Evolutionary conservation across 2,113 vertebrate species (phyloP), one percentile per base, ranked within the genome.

Genomic region (Gallinago paraguaiae): DNA sequence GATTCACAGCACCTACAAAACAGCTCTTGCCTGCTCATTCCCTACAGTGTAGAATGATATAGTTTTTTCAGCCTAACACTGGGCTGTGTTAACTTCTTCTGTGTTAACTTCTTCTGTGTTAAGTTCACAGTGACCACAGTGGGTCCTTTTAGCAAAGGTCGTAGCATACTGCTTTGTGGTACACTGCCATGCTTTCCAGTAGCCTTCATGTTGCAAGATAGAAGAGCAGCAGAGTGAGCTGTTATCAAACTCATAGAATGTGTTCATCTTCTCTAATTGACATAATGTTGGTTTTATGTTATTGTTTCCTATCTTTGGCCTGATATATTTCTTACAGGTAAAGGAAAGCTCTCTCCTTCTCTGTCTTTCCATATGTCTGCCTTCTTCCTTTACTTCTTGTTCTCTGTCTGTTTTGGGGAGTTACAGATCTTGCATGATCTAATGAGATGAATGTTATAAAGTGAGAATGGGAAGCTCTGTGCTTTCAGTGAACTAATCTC

Each of bases 401-500:
- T 65, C 31, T 78, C 82, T 69, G 7, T 6, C 45, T 80, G 20
- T 71, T 85, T 51, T 20, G 79, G 43, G 27, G n/a, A 95, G 31
- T 65, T 51, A 61, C 5, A 70, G 61, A 65, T 92, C 78, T 89
- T 94, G 90, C 89, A 86, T 59, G 74, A 97, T 94, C 93, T 97
- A 97, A 97, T 97, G 93, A 98, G 94, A 98, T 96, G 93, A 96
- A 96, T 95, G 93, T 45, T 92, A 67, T 78, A 56, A 92, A 94
- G 51, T 57, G 39, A 92, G 88, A 96, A 91, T 41, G 56, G 57
- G 82, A 61, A 83, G 37, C 57, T 41, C 65, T 45, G 10, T 82
- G 39, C n/a, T 93, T 92, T 86, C 78, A 80, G 37, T 61, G 56
- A 86, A 82, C 41, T 67, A 60, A 70, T 83, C 63, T 93, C 75